Percentiles rank a stretch among this genome's conserved stretches.
phyloP scores from a whole-genome alignment of 2,888 invertebrate species.

The Mythimna albipuncta region DNA sequence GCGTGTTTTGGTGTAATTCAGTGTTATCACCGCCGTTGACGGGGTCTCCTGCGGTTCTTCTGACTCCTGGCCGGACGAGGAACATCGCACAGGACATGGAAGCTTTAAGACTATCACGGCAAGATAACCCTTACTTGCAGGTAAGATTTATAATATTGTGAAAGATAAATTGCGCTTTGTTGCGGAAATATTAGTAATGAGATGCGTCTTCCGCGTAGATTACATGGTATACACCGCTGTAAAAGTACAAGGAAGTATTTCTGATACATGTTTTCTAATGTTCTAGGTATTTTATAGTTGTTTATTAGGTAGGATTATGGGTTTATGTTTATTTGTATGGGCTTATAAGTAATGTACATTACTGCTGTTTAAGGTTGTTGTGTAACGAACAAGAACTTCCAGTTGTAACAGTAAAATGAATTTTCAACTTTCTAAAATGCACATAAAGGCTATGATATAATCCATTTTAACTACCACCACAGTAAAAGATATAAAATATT shows the following conservation, averaged over 20 bases:
- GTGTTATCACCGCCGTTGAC: constrained; percentile 81
- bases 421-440: neutral
- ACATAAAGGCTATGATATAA: neutral
- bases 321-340: neutral
- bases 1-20: constrained; percentile 67
- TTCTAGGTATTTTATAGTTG: constrained; percentile 9
- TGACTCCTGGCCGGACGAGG: constrained; percentile 94
- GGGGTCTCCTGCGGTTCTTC: constrained; percentile 91
- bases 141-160: constrained; percentile 79
- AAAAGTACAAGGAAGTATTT: constrained; percentile 44
- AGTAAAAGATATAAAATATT: no score
- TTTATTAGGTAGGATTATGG: neutral
- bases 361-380: constrained; percentile 5
- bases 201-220: constrained; percentile 54
- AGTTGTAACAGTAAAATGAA: constrained; percentile 13
- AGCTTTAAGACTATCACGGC: constrained; percentile 94
- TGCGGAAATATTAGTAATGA: constrained; percentile 51
- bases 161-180: constrained; percentile 22
- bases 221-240: constrained; percentile 41
- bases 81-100: constrained; percentile 97
- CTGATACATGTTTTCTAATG: constrained; percentile 27
- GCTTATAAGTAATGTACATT: neutral
- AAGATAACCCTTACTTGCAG: constrained; percentile 96
- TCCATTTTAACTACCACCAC: neutral
- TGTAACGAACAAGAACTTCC: constrained; percentile 32